phyloP scores from a whole-genome alignment of 2,113 vertebrate species.

The Stictonetta naevosa region DNA sequence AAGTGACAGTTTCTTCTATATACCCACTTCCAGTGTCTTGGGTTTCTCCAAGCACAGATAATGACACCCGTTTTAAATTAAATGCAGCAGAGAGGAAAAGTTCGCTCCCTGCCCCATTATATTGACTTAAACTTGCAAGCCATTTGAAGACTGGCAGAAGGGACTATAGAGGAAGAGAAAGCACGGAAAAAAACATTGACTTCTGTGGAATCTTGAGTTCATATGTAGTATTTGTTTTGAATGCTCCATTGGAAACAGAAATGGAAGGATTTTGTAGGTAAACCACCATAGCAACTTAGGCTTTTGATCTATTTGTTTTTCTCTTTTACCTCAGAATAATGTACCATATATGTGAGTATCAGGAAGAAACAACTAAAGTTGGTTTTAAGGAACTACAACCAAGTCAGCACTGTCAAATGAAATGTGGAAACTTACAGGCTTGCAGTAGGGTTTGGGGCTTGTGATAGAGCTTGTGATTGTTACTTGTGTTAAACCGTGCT shows the following conservation, averaged over 20 bases:
- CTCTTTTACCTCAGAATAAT: background rate
- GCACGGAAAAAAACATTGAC: background rate
- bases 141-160: background rate
- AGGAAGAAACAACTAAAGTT: background rate
- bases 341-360: background rate
- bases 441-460: slow-evolving; percentile 13
- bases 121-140: background rate
- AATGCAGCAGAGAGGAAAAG: background rate
- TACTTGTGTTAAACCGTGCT: slow-evolving; percentile 16
- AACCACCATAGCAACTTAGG: background rate
- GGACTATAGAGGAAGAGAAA: background rate
- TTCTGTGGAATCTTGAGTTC: background rate
- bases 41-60: background rate
- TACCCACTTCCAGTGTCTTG: background rate
- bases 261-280: background rate
- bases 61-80: background rate
- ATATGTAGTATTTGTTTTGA: background rate
- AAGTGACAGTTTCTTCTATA: background rate
- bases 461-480: background rate
- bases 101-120: rapidly evolving
- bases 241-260: background rate
- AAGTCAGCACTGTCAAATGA: slow-evolving; percentile 36
- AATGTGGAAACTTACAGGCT: slow-evolving; percentile 13
- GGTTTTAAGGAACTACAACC: background rate
- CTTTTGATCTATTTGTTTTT: background rate